Percentiles rank a stretch among this genome's conserved stretches.
Conservation (phyloP, 2,888 invertebrate genomes). For the Caenorhabditis sp. region DNA sequence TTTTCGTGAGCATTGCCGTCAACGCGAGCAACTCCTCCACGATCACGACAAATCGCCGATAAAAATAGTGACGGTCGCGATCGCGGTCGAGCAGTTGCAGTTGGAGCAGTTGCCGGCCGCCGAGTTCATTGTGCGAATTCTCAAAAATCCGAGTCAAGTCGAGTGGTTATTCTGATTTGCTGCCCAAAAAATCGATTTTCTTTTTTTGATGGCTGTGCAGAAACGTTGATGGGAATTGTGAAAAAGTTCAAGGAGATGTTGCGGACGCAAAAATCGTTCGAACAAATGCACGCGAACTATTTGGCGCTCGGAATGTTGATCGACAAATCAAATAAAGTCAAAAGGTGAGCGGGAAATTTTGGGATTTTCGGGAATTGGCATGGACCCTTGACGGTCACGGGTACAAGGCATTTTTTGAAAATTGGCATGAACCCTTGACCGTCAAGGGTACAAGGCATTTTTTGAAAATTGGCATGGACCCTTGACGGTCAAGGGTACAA, state of each 20-base stretch:
- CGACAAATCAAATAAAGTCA: conserved; percentile 9
- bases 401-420: too few relatives aligned
- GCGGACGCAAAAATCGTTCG: too few relatives aligned
- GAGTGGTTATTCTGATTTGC: too few relatives aligned
- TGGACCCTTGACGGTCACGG: too few relatives aligned
- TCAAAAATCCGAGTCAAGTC: too few relatives aligned
- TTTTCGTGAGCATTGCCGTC: conserved; percentile 30
- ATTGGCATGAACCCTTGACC: too few relatives aligned
- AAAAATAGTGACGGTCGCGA: conserved; percentile 1
- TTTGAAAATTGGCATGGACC: too few relatives aligned
- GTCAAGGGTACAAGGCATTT: too few relatives aligned
- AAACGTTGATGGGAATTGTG: not conserved
- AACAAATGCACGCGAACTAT: conserved; percentile 25
- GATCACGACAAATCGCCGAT: conserved; percentile 30
- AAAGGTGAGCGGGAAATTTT: conserved; percentile 1
- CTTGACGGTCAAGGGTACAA: too few relatives aligned
- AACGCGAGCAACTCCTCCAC: conserved; percentile 31
- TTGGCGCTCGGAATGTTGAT: conserved; percentile 17
- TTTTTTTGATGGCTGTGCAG: too few relatives aligned
- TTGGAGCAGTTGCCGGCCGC: conserved; percentile 17
- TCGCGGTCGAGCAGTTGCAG: too few relatives aligned
- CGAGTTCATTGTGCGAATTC: conserved; percentile 25
- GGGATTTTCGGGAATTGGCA: not conserved
- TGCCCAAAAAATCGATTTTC: not conserved
- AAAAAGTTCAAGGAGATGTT: too few relatives aligned